Conservation (phyloP, 2,797 vertebrate species). For the Taeniopygia guttata region DNA sequence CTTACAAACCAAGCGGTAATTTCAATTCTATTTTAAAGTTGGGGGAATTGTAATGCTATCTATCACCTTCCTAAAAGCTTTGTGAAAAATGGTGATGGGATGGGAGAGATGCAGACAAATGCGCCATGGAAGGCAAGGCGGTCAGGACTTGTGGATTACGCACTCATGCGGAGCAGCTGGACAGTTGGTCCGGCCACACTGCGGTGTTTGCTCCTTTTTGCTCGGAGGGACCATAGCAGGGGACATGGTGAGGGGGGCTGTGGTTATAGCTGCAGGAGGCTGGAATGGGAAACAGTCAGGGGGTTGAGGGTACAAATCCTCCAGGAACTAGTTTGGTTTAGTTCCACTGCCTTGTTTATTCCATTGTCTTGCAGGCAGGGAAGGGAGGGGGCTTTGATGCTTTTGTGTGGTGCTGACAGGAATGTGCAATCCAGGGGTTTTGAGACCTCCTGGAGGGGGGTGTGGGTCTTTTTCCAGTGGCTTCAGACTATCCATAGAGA, state of each 20-base stretch:
- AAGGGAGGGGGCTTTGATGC: not conserved
- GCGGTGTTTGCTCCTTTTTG: not conserved
- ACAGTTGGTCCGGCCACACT: fast-evolving
- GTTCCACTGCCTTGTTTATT: not conserved
- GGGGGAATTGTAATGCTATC: not conserved
- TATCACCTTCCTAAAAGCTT: not conserved
- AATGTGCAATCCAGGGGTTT: not conserved
- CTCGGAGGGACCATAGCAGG: fast-evolving
- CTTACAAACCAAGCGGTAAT: not conserved
- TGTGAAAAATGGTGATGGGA: not conserved
- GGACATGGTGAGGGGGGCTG: fast-evolving
- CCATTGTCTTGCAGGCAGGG: not conserved
- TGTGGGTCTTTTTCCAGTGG: not conserved
- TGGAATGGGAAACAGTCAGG: not conserved
- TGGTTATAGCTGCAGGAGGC: not conserved
- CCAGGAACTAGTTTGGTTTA: not conserved
- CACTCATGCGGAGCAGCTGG: not conserved
- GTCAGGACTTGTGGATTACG: not conserved
- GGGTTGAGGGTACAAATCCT: not conserved
- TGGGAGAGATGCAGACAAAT: not conserved
- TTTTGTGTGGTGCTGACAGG: conserved; percentile 37
- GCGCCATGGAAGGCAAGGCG: fast-evolving
- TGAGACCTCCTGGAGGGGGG: not conserved
- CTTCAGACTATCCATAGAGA: not conserved
- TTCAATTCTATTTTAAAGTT: not conserved